A percentile compares a stretch with the other conserved stretches of the same genome.
Conservation (phyloP, 2,113 vertebrate genomes). For the Amblyornis subalaris region DNA sequence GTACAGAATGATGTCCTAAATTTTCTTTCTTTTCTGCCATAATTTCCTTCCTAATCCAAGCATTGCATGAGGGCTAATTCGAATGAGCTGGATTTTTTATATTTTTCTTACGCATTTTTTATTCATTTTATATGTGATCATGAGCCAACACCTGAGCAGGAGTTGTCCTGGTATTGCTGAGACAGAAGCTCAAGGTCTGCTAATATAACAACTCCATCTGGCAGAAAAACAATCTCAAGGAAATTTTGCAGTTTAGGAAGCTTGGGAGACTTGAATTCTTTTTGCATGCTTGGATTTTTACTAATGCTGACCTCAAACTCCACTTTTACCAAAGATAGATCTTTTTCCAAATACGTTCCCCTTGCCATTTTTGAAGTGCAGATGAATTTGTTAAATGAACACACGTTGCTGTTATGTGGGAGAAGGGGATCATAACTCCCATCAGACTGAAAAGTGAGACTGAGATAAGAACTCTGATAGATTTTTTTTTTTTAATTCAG, state of each 20-base stretch:
- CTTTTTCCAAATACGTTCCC: rapidly evolving
- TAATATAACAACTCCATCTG: not conserved
- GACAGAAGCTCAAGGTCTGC: not conserved
- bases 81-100: not conserved
- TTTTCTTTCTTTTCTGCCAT: not conserved
- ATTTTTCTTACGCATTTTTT: not conserved
- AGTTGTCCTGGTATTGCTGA: not conserved
- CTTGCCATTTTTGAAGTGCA: not conserved
- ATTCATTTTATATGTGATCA: not conserved
- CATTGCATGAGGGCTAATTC: not conserved
- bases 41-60: not conserved
- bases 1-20: not conserved
- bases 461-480: not conserved
- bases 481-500: not conserved
- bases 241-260: not conserved
- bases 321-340: not conserved
- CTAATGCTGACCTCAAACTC: not conserved
- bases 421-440: not conserved
- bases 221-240: not conserved
- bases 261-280: not conserved
- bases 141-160: not conserved
- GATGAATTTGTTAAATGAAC: not conserved
- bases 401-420: not conserved
- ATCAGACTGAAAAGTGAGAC: not conserved
- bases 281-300: not conserved